Evolutionary conservation across 2,113 vertebrate genomes (phyloP).

Genomic region (Sisor rabdophorus): DNA sequence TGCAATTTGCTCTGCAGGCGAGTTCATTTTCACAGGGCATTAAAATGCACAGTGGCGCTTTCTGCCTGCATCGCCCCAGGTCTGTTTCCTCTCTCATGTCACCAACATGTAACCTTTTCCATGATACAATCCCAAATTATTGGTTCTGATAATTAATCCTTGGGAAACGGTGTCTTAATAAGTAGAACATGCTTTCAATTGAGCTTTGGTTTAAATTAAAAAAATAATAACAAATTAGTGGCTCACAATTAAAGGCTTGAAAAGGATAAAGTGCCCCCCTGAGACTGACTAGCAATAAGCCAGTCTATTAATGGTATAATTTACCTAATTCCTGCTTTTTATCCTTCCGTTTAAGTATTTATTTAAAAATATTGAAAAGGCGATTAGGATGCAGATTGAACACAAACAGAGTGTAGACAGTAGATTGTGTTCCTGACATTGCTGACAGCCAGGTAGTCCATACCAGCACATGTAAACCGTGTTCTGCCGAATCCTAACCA

Average conservation of each 20-base stretch:
- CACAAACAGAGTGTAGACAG: not conserved
- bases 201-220: slow-evolving; percentile 46
- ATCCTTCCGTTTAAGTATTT: slow-evolving; percentile 37
- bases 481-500: slow-evolving; percentile 26
- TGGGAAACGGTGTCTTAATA: slow-evolving; percentile 57
- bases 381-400: slow-evolving; percentile 3
- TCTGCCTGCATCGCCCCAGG: slow-evolving; percentile 46
- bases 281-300: slow-evolving; percentile 34
- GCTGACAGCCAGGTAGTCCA: slow-evolving; percentile 14
- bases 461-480: slow-evolving; percentile 21
- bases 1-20: slow-evolving; percentile 56
- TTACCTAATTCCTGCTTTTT: slow-evolving; percentile 31
- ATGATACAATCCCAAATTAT: slow-evolving; percentile 62
- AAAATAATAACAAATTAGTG: slow-evolving; percentile 46
- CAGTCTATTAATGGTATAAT: slow-evolving; percentile 42
- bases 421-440: slow-evolving; percentile 4
- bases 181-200: slow-evolving; percentile 54
- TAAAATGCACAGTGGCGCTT: slow-evolving; percentile 49
- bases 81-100: slow-evolving; percentile 55
- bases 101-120: slow-evolving; percentile 60
- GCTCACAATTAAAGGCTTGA: slow-evolving; percentile 53
- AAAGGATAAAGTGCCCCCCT: slow-evolving; percentile 31
- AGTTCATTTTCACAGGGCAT: slow-evolving; percentile 57
- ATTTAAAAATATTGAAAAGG: slow-evolving; percentile 44
- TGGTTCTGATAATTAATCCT: slow-evolving; percentile 61